A percentile compares a stretch with the other conserved stretches of the same genome.
Conservation (phyloP, 2,797 vertebrate genomes). For the Mallotus villosus region DNA sequence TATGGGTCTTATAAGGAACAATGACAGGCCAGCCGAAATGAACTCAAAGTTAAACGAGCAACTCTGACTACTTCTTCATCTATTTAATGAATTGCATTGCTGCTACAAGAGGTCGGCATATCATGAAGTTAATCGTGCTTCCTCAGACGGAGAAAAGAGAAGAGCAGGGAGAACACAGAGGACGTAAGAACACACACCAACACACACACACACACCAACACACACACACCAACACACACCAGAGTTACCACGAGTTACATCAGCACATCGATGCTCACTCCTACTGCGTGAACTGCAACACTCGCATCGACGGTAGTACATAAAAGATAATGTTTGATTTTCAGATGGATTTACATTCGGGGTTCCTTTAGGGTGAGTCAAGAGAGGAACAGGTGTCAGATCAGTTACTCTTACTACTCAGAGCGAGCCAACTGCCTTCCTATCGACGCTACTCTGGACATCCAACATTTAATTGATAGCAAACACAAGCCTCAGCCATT, state of each 20-base stretch:
- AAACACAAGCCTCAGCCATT: not conserved
- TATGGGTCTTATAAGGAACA: slow-evolving; percentile 7
- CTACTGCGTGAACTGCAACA: not conserved
- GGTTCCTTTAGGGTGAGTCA: slow-evolving; percentile 35
- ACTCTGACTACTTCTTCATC: too few relatives aligned
- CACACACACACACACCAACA: too few relatives aligned
- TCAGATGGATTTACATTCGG: not conserved
- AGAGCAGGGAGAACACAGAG: not conserved
- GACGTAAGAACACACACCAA: not conserved
- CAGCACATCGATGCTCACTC: not conserved
- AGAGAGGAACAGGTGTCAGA: slow-evolving; percentile 65
- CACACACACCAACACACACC: not conserved
- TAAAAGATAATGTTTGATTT: not conserved
- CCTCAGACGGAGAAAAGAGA: not conserved
- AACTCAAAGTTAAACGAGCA: not conserved
- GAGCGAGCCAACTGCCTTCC: not conserved
- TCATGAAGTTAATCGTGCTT: not conserved
- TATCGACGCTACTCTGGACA: too few relatives aligned
- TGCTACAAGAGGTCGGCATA: not conserved
- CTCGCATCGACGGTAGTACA: not conserved
- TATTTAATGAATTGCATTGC: not conserved
- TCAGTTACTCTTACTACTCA: slow-evolving; percentile 14
- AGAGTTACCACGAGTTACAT: not conserved
- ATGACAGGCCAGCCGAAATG: not conserved
- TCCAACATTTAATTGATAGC: slow-evolving; percentile 3